Percentiles rank a stretch among this genome's conserved stretches.
Evolutionary conservation across 2,888 invertebrate species (phyloP).

Genomic region (Oscheius sp.): DNA sequence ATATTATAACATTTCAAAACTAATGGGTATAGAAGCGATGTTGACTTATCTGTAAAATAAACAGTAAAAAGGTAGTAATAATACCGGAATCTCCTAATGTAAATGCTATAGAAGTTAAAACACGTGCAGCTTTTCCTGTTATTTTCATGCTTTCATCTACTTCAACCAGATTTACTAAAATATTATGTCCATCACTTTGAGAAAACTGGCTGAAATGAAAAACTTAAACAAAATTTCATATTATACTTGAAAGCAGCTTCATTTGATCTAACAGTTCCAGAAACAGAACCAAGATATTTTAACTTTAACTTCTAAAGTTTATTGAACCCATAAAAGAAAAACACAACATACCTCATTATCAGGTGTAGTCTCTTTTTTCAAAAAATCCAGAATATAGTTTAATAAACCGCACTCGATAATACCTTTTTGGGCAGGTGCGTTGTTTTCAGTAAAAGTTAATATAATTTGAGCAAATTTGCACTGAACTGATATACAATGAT

Average conservation of each 20-base stretch:
- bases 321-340: neutral
- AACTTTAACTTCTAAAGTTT: constrained; percentile 8
- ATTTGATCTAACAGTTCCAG: constrained; percentile 23
- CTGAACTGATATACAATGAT: neutral
- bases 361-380: neutral
- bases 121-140: constrained; percentile 9
- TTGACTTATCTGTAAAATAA: too few species aligned
- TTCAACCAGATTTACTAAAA: neutral
- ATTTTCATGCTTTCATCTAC: neutral
- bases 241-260: constrained; percentile 15
- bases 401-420: constrained; percentile 1
- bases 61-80: too few species aligned
- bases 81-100: constrained; percentile 23
- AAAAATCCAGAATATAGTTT: neutral
- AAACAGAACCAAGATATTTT: constrained; percentile 23
- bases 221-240: neutral
- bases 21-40: neutral
- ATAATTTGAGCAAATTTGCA: constrained; percentile 9
- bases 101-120: constrained; percentile 25
- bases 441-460: constrained; percentile 24
- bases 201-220: constrained; percentile 8
- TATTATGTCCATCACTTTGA: neutral
- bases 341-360: neutral
- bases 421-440: constrained; percentile 24
- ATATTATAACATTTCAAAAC: too few species aligned